phyloP scores from a whole-genome alignment of 2,888 invertebrate species.

The Pseudococcus longispinus region DNA sequence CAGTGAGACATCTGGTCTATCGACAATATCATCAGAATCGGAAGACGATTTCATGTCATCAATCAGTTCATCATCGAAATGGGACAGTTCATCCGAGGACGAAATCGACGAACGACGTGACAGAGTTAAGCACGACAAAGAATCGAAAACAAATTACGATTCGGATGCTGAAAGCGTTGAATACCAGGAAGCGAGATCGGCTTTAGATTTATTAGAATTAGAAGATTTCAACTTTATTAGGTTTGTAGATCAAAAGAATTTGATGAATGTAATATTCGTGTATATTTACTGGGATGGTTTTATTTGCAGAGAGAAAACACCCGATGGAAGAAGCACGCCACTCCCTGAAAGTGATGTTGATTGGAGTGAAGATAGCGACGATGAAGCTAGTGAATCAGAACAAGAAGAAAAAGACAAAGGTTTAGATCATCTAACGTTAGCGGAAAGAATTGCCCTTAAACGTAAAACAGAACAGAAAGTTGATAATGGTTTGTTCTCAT shows the following conservation, averaged over 20 bases:
- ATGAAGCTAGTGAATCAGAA: constrained; percentile 22
- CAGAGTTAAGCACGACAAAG: background rate
- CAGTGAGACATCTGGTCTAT: constrained; percentile 48
- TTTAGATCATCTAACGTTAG: constrained; percentile 41
- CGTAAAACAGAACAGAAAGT: constrained; percentile 36
- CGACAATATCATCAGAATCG: constrained; percentile 48
- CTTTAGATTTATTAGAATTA: constrained; percentile 45
- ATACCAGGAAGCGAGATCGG: constrained; percentile 35
- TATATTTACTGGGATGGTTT: constrained; percentile 22
- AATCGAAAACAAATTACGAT: constrained; percentile 2
- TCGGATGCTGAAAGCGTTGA: constrained; percentile 50
- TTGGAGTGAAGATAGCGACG: constrained; percentile 44
- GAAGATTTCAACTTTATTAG: constrained; percentile 51
- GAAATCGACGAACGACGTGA: background rate
- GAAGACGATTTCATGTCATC: constrained; percentile 49
- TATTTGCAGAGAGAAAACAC: constrained; percentile 61
- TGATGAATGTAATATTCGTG: background rate
- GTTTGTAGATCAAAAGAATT: background rate
- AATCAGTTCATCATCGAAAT: constrained; percentile 47
- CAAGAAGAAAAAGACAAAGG: constrained; percentile 17
- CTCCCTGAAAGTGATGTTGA: constrained; percentile 57
- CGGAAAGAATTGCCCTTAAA: constrained; percentile 43
- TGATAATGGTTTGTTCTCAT: constrained; percentile 29
- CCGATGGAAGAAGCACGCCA: constrained; percentile 62
- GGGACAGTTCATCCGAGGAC: constrained; percentile 29